Evolutionary conservation across 2,113 vertebrate species (phyloP), one percentile per base, ranked within the genome.

Genomic region (Aegotheles bennettii): DNA sequence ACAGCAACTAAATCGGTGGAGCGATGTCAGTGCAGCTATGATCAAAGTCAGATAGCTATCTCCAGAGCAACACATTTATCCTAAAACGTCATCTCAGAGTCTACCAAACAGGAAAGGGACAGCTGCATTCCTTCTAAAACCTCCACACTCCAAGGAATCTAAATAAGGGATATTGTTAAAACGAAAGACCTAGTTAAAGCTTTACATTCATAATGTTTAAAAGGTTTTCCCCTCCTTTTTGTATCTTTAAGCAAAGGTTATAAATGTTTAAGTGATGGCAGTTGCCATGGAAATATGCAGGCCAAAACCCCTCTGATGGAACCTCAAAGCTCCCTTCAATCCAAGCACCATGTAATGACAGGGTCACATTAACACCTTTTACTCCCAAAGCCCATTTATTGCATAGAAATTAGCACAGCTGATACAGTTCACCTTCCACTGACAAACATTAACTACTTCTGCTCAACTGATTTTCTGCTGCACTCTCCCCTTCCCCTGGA

Each of bases 221-320:
- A 92, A 87, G 60, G n/a, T 51, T 92, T 51, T 8, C 24, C 51
- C 38, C 31, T 54, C 51, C 42, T 68, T 92, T 88, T 36, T 38
- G 5, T 89, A 78, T 75, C 83, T 90, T 93, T 84, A 94, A 78
- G 95, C 80, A 84, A 91, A 94, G 71, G 86, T 84, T 87, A 70
- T 70, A 93, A 93, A 93, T 40, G 73, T 64, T 38, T 71, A 84
- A 54, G 61, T 74, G 80, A 95, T 40, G 47, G 76, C 56, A 12
- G 94, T 97, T 96, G 89, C 89, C 95, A 95, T 95, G 94, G 96
- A 81, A 94, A 95, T 81, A 43, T 0, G 18, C 56, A 82, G 91
- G 65, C 60, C 48, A 63, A 43, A 47, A 84, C 84, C 60, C 31
- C 88, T 89, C 86, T 48, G 76, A 74, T 80, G 73, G 89, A 94